These are phyloP conservation scores for Columba livia DNA, from an alignment of 2,113 vertebrate genomes.

Conservation along the genomic window DNA sequence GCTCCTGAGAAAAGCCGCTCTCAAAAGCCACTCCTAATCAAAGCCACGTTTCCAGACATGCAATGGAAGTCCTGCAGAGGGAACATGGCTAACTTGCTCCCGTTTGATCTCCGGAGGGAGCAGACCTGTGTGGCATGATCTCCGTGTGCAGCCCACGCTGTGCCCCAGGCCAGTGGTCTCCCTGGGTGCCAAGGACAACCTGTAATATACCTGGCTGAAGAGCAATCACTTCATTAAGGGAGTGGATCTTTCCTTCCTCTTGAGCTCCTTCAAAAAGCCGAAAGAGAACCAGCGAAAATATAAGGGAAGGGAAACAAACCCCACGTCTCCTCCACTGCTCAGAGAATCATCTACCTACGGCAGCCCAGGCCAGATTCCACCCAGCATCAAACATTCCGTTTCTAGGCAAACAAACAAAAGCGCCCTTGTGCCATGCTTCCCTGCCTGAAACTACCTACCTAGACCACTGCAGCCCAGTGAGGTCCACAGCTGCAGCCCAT, in stretches of 20 bases:
- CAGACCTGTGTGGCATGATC: not conserved
- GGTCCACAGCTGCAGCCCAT: not conserved
- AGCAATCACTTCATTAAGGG: not conserved
- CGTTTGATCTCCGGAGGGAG: rapidly evolving
- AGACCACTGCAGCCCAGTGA: not conserved
- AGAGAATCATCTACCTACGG: not conserved
- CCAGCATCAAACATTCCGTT: not conserved
- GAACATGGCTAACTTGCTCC: not conserved
- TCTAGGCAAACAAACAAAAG: not conserved
- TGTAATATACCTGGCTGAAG: not conserved
- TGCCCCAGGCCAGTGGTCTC: not conserved
- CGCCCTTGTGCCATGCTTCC: rapidly evolving
- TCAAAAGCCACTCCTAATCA: not conserved
- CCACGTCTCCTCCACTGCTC: not conserved
- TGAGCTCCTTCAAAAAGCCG: not conserved
- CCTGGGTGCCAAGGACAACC: not conserved
- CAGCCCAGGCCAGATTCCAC: not conserved
- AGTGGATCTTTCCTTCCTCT: not conserved
- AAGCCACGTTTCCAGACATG: not conserved
- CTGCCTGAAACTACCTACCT: not conserved
- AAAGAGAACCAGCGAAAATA: not conserved
- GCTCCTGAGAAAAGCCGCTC: not conserved
- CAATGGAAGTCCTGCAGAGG: not conserved
- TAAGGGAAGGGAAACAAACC: rapidly evolving
- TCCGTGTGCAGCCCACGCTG: not conserved